These are phyloP conservation scores for Drosophila punjabiensis DNA, from an alignment of 1,140 invertebrate species.

Conservation along the genomic window DNA sequence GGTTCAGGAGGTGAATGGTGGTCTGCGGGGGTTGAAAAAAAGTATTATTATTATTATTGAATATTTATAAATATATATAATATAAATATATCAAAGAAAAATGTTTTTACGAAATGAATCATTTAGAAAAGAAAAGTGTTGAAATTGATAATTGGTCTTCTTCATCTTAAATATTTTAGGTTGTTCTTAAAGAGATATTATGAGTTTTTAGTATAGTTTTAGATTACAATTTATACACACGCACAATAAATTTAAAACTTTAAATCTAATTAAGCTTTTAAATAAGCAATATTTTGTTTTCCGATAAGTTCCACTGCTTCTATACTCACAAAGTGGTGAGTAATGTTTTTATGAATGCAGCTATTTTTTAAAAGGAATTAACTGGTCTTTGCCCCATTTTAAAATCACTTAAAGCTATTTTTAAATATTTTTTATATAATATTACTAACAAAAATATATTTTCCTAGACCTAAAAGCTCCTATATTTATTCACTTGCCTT, in stretches of 20 bases:
- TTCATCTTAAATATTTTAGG: not conserved
- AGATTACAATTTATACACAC: too few species aligned
- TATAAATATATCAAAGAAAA: not conserved
- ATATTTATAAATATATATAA: not conserved
- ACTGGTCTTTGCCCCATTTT: not conserved
- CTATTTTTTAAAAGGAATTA: not conserved
- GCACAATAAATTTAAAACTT: too few species aligned
- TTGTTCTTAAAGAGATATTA: not conserved
- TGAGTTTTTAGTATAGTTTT: too few species aligned
- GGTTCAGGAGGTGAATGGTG: conserved; percentile 61
- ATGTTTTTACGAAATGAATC: not conserved
- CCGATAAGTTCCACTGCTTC: not conserved
- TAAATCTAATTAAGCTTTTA: too few species aligned
- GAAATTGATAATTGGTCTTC: not conserved
- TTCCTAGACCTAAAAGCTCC: not conserved
- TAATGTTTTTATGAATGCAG: not conserved
- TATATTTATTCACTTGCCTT: conserved; percentile 48
- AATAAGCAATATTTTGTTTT: not conserved
- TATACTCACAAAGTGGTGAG: not conserved
- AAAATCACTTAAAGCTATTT: not conserved
- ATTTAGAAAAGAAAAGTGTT: too few species aligned
- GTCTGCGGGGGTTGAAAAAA: conserved; percentile 25
- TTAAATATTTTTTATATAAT: not conserved
- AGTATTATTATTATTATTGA: not conserved
- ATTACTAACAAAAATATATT: not conserved